phyloP scores from a whole-genome alignment of 2,113 vertebrate genomes.

The Mystacornis crossleyi region DNA sequence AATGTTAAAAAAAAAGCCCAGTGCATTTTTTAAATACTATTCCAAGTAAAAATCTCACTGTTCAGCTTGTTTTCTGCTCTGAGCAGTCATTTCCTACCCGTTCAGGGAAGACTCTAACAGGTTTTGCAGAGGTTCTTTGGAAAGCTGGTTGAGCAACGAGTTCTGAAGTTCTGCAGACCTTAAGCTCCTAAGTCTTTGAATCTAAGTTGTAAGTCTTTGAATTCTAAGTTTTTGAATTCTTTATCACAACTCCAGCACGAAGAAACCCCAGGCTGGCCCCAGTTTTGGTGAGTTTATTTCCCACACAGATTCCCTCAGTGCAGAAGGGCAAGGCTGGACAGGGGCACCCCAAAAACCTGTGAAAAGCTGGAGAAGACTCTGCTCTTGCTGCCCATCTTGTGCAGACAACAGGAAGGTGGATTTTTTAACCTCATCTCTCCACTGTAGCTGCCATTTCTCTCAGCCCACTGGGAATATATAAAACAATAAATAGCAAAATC shows the following conservation, averaged over 20 bases:
- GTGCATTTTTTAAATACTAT: neutral
- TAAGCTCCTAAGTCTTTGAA: too few relatives aligned
- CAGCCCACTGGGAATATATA: neutral
- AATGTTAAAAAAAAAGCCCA: neutral
- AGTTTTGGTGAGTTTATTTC: neutral
- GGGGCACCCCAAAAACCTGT: neutral
- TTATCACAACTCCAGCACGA: neutral
- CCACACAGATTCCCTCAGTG: neutral
- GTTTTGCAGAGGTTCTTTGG: neutral
- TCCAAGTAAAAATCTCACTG: neutral
- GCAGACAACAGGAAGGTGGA: neutral
- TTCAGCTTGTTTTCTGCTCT: neutral
- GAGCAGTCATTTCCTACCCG: neutral
- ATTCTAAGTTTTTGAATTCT: neutral
- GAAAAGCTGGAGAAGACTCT: neutral
- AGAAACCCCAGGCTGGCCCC: neutral
- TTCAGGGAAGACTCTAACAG: neutral
- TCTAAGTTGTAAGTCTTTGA: too few relatives aligned
- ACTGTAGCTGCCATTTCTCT: neutral
- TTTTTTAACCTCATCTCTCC: neutral
- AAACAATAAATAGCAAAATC: neutral
- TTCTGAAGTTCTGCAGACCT: too few relatives aligned
- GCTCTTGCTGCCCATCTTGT: neutral
- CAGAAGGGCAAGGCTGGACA: neutral
- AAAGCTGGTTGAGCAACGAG: neutral